Evolutionary conservation across 2,888 invertebrate species (phyloP), one percentile per base, ranked within the genome.

Genomic region (Clunio marinus): DNA sequence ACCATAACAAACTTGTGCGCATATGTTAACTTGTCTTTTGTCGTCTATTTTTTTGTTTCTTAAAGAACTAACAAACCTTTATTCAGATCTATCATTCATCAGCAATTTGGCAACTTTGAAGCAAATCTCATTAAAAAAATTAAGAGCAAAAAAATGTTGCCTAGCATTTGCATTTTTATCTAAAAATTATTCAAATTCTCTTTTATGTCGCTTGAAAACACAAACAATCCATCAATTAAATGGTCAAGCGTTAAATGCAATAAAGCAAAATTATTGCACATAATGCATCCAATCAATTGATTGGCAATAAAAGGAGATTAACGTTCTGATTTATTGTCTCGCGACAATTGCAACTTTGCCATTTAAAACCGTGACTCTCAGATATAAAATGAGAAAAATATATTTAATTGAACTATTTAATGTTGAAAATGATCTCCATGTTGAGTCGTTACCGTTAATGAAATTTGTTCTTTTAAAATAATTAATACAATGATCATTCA

Each of bases 151-250:
- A 51, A 22, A 51, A 7, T 32, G 32, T 22, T 59, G 59, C n/a
- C 20, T 13, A 20, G 25, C 15, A 65, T 62, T 62, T 65, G 46
- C 63, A 66, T 66, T 55, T 62, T 66, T 66, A 66, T 66, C 66
- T 46, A 15, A 55, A 66, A 66, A 66, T 66, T 66, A 66, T 66
- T 66, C 55, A 58, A 63, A 37, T 37, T 46, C n/a, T 28, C 15
- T 37, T 35, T 24, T n/a, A n/a, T n/a, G n/a, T n/a, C n/a, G n/a
- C n/a, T n/a, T n/a, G n/a, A n/a, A n/a, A 37, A 15, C 17, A 65
- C 51, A 65, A 51, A 55, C 51, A 55, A 66, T 66, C 66, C 66
- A 66, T 66, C 66, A 51, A 66, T 55, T 35, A 66, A 55, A 32
- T 28, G 63, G 46, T 66, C 22, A 55, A 66, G 22, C 46, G 46